phyloP scores from a whole-genome alignment of 2,888 invertebrate genomes.

The Diachrysia chrysitis region DNA sequence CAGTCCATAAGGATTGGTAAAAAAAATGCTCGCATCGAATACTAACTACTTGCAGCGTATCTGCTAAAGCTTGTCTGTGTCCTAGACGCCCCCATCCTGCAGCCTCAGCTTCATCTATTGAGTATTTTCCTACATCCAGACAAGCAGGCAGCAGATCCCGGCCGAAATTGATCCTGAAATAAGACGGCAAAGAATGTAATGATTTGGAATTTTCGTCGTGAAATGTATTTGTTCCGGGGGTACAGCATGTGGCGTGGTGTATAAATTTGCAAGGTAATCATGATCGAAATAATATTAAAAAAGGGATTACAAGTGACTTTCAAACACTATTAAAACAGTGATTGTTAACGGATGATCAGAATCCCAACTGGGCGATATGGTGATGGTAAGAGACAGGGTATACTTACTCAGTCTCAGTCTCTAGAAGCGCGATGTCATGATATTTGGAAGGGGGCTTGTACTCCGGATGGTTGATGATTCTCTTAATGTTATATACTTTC shows the following conservation, averaged over 20 bases:
- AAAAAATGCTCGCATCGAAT: too few relatives aligned
- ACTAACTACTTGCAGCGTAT: slow-evolving; percentile 50
- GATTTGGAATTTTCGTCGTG: too few relatives aligned
- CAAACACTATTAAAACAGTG: too few relatives aligned
- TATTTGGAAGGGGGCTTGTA: slow-evolving; percentile 66
- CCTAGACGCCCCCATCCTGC: slow-evolving; percentile 52
- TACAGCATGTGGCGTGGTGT: too few relatives aligned
- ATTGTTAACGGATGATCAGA: too few relatives aligned
- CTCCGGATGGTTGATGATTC: slow-evolving; percentile 60
- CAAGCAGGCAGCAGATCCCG: slow-evolving; percentile 44
- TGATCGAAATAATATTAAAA: too few relatives aligned
- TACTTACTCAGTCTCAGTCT: slow-evolving; percentile 57
- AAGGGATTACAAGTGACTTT: too few relatives aligned
- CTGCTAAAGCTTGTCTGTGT: slow-evolving; percentile 31
- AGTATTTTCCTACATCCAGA: slow-evolving; percentile 12
- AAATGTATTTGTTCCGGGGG: too few relatives aligned
- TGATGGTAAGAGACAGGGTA: neutral
- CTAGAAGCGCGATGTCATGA: slow-evolving; percentile 71
- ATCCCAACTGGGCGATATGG: too few relatives aligned
- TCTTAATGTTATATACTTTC: slow-evolving; percentile 46
- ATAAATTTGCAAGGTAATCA: too few relatives aligned
- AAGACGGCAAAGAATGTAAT: neutral
- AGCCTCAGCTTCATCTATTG: slow-evolving; percentile 14
- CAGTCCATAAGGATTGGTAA: too few relatives aligned
- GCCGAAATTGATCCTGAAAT: slow-evolving; percentile 48